Percentiles rank a stretch among this genome's conserved stretches.
These are phyloP conservation scores for Agrotis ipsilon DNA, from an alignment of 2,888 invertebrate species.

Conservation along the genomic window DNA sequence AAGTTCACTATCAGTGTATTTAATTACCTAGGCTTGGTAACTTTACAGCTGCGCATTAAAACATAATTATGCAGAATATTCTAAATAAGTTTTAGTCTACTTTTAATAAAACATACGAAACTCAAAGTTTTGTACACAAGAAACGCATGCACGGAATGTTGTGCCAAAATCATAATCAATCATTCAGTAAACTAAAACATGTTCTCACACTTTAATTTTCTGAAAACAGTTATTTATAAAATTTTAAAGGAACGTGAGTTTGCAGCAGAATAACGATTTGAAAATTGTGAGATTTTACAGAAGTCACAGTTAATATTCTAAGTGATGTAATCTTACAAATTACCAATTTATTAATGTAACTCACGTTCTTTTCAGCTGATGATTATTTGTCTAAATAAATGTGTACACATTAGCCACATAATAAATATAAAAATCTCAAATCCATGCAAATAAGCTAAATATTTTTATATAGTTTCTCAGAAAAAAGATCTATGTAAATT, in stretches of 20 bases:
- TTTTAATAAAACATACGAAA: conserved; percentile 46
- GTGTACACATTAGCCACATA: conserved; percentile 24
- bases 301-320: conserved; percentile 4
- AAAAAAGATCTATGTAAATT: conserved; percentile 44
- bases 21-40: conserved; percentile 48
- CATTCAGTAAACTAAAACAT: conserved; percentile 30
- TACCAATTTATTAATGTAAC: too few species aligned
- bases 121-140: conserved; percentile 60
- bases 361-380: conserved; percentile 27
- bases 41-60: conserved; percentile 43
- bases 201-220: conserved; percentile 12
- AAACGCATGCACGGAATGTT: conserved; percentile 57
- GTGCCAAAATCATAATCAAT: conserved; percentile 63
- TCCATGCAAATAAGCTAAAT: conserved; percentile 29
- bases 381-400: conserved; percentile 22
- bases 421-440: conserved; percentile 27
- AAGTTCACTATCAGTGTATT: conserved; percentile 51
- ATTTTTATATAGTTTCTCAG: conserved; percentile 46
- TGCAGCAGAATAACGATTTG: not conserved
- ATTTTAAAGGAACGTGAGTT: conserved; percentile 27
- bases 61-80: conserved; percentile 33
- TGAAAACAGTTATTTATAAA: conserved; percentile 1
- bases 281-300: not conserved
- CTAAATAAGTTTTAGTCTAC: conserved; percentile 41
- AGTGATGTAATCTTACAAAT: too few species aligned